Percentiles rank a stretch among this genome's conserved stretches.
These are phyloP conservation scores for Capromys pilorides DNA, from an alignment of 2,797 vertebrate genomes.

Conservation along the genomic window DNA sequence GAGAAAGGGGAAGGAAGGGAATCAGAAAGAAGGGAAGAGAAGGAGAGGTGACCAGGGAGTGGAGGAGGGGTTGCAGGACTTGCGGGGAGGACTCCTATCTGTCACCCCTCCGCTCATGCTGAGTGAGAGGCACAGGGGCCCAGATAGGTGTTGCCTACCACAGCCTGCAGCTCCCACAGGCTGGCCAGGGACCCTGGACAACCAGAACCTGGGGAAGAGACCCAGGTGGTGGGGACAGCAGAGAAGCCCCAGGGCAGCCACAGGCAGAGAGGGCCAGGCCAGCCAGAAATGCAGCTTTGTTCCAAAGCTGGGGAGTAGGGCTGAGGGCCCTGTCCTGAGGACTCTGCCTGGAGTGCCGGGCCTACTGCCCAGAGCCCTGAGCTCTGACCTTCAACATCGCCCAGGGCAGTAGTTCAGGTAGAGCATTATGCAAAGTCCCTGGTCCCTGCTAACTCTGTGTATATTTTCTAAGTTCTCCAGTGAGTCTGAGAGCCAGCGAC, in stretches of 20 bases:
- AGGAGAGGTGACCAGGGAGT: neutral
- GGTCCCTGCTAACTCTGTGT: neutral
- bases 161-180: neutral
- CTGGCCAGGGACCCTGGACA: slow-evolving; percentile 69
- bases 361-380: neutral
- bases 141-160: neutral
- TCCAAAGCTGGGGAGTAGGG: neutral
- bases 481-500: neutral
- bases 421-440: neutral
- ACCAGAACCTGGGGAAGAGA: neutral
- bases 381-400: neutral
- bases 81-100: neutral
- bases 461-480: neutral
- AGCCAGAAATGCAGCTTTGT: neutral
- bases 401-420: no score
- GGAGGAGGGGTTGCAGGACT: neutral
- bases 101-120: neutral
- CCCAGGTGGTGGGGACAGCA: slow-evolving; percentile 37
- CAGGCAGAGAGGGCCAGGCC: neutral
- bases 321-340: neutral
- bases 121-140: neutral
- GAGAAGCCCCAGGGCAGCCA: neutral
- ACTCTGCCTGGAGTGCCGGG: neutral
- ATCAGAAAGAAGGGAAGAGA: no score
- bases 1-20: neutral